Base-by-base conservation (phyloP, 2,113 vertebrate genomes). In the Halcyon senegalensis region DNA sequence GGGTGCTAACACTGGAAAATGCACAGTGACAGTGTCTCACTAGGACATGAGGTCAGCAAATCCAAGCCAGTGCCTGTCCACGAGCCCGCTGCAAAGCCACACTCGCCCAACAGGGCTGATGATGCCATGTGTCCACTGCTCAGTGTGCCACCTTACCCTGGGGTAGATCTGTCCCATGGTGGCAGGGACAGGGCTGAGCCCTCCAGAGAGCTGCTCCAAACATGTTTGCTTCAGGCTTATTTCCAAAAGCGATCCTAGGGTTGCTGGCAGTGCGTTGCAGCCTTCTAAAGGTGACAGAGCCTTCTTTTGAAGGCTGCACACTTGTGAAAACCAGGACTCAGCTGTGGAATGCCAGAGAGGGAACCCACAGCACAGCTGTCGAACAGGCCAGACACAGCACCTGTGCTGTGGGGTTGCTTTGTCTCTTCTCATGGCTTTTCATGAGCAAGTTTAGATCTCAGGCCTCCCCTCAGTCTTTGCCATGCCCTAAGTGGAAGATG, bases 361-460 rank as follows among this genome's bases (percentile, higher is more conserved):
- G 41, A 62, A 62, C 27, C 33, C 46, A 8, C 25, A 56, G 48
- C 43, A 27, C 10, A n/a, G 7, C 35, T 46, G 7, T 31, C 3
- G 2, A 80, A 68, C 27, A 74, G 89, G 39, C 33, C 44, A 43
- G 85, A 44, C 48, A 67, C 11, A 59, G 20, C 37, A 55, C 37
- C 28, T 15, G 18, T 53, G 35, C 74, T n/a, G 8, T 48, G 7
- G 10, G 25, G 75, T 51, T 68, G 12, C 39, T 73, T 73, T 73
- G 12, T 62, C 37, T 83, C 37, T 70, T 59, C 79, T 79, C 7
- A 1, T 21, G 43, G 58, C 13, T 85, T 76, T 76, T 92, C 35
- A 28, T 9, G 28, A 48, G 11, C 24, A 37, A 1, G 0, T 68
- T 87, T 48, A 48, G 48, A 56, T 27, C 30, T 66, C 0, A 0